A percentile compares a stretch with the other conserved stretches of the same genome.
Evolutionary conservation across 2,113 vertebrate species (phyloP).

Genomic region (Thinocorus orbignyianus): DNA sequence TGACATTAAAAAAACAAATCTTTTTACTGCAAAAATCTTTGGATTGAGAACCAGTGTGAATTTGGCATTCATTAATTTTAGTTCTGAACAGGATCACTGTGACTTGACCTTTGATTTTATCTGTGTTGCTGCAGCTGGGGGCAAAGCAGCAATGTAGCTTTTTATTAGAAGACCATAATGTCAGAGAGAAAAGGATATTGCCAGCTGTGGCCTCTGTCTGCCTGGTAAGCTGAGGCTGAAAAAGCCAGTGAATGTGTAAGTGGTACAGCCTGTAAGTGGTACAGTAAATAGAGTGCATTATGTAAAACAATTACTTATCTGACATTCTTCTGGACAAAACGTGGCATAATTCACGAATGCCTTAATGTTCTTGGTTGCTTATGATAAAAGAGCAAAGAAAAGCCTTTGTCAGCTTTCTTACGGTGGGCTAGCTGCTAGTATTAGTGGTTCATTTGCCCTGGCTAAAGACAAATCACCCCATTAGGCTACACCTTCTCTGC

Average conservation of each 20-base stretch:
- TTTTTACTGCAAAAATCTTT: not conserved
- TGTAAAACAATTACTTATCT: constrained; percentile 11
- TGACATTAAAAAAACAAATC: not conserved
- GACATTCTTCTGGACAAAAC: constrained; percentile 32
- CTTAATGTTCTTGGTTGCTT: not conserved
- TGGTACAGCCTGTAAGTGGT: not conserved
- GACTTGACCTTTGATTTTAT: not conserved
- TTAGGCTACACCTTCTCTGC: not conserved
- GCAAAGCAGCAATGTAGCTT: not conserved
- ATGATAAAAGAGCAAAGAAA: not conserved
- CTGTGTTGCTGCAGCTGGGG: not conserved
- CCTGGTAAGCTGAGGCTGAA: not conserved
- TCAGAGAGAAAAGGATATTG: not conserved
- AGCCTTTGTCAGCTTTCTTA: not conserved
- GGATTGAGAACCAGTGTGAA: not conserved
- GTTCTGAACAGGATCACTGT: not conserved
- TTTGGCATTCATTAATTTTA: not conserved
- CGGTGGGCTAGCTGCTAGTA: not conserved
- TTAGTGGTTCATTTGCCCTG: not conserved
- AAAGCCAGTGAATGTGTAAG: not conserved
- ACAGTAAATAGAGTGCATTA: not conserved
- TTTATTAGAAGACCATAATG: not conserved
- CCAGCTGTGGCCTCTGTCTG: not conserved
- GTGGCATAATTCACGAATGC: constrained; percentile 15
- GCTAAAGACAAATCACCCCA: not conserved